phyloP scores from a whole-genome alignment of 2,797 vertebrate genomes.

The Podargus strigoides region DNA sequence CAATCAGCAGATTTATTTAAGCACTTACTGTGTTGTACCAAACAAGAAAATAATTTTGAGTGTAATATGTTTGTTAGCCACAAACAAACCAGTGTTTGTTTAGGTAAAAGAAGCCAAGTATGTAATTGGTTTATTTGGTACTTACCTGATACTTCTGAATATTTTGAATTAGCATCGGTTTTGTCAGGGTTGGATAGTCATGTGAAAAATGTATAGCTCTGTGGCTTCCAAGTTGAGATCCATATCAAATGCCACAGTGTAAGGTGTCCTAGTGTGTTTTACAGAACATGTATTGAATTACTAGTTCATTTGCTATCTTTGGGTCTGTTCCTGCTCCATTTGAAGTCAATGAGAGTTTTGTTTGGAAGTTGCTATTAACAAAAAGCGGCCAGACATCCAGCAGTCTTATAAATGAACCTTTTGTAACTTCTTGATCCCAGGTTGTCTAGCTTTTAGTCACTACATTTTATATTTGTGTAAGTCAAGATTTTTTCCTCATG shows the following conservation, averaged over 20 bases:
- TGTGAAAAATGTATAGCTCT: slow-evolving; percentile 17
- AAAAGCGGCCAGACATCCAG: slow-evolving; percentile 55
- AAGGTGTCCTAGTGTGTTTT: slow-evolving; percentile 43
- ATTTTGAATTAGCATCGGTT: neutral
- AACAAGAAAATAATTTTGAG: neutral
- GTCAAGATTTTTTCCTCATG: neutral
- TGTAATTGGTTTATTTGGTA: neutral
- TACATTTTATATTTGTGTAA: neutral
- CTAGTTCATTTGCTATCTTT: slow-evolving; percentile 66
- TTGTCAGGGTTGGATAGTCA: neutral
- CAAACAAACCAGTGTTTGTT: neutral
- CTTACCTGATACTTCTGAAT: neutral
- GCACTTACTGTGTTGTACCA: neutral
- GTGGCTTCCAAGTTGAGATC: slow-evolving; percentile 44
- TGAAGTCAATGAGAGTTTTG: slow-evolving; percentile 64
- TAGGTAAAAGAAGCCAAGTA: neutral
- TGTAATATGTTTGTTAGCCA: neutral
- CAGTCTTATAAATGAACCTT: slow-evolving; percentile 60
- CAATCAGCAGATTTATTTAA: neutral
- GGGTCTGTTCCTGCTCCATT: slow-evolving; percentile 59
- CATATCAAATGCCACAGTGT: slow-evolving; percentile 35
- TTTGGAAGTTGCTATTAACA: slow-evolving; percentile 62
- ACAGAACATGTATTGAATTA: slow-evolving; percentile 41
- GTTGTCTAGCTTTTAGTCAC: slow-evolving; percentile 28
- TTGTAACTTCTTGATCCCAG: slow-evolving; percentile 51